phyloP scores from a whole-genome alignment of 2,888 invertebrate species.

The Drosophila phalerata region DNA sequence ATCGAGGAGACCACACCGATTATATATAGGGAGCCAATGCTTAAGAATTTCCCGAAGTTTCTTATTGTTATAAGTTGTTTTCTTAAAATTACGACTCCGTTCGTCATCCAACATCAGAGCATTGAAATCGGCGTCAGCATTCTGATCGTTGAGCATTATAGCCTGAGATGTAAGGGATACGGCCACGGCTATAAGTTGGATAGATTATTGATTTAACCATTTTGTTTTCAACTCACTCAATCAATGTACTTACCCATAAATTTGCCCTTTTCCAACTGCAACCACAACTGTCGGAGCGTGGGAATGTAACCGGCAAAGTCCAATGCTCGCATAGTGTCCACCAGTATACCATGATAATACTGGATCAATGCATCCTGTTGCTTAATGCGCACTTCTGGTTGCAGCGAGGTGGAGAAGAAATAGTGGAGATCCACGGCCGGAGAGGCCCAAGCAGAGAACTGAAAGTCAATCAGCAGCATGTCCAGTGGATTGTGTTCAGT shows the following conservation, averaged over 20 bases:
- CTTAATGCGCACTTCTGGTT: conserved; percentile 69
- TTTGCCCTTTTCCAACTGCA: conserved; percentile 76
- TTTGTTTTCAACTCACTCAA: neutral
- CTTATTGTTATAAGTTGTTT: conserved; percentile 71
- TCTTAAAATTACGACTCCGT: conserved; percentile 61
- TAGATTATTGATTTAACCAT: neutral
- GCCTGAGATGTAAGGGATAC: conserved; percentile 62
- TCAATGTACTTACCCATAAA: conserved; percentile 73
- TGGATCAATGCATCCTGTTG: conserved; percentile 78
- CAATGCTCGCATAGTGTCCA: conserved; percentile 68
- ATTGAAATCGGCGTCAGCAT: conserved; percentile 77
- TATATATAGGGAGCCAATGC: conserved; percentile 76
- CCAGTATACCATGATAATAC: conserved; percentile 77
- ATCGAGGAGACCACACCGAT: conserved; percentile 79
- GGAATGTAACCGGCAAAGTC: conserved; percentile 77
- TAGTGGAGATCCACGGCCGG: conserved; percentile 83
- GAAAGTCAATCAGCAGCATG: conserved; percentile 83
- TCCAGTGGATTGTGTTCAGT: conserved; percentile 53
- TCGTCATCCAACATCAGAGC: conserved; percentile 71
- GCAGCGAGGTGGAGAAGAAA: conserved; percentile 80
- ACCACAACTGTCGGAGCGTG: conserved; percentile 74
- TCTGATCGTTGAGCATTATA: conserved; percentile 75
- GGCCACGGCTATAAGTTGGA: conserved; percentile 61
- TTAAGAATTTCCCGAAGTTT: conserved; percentile 73
- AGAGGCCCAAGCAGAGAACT: conserved; percentile 82